Evolutionary conservation across 1,140 invertebrate species (phyloP).

Genomic region (Drosophila kikkawai): DNA sequence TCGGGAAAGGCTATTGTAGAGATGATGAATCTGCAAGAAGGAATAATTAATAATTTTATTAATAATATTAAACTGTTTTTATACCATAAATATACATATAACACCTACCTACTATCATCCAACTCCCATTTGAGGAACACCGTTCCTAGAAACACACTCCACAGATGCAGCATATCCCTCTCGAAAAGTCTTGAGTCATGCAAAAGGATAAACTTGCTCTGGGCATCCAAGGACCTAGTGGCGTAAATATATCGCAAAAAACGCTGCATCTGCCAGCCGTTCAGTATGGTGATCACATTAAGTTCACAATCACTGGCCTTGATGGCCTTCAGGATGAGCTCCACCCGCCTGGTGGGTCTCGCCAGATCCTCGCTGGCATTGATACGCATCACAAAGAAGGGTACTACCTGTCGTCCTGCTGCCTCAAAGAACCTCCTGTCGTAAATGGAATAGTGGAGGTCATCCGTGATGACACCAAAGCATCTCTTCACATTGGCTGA

Average conservation of each 20-base stretch:
- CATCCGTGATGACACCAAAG: constrained; percentile 74
- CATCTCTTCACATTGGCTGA: constrained; percentile 60
- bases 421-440: constrained; percentile 56
- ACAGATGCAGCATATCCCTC: constrained; percentile 89
- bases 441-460: constrained; percentile 60
- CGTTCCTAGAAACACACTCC: constrained; percentile 91
- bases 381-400: constrained; percentile 53
- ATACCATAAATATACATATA: too few species aligned
- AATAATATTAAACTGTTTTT: too few species aligned
- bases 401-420: constrained; percentile 13
- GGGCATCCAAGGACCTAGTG: constrained; percentile 89
- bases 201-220: constrained; percentile 89
- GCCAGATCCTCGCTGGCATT: constrained; percentile 88
- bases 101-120: constrained; percentile 44
- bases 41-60: too few species aligned
- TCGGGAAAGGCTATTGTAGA: constrained; percentile 90
- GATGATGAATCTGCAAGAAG: constrained; percentile 78
- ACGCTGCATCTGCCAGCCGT: constrained; percentile 88
- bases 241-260: constrained; percentile 90
- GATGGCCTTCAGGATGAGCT: constrained; percentile 86
- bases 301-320: constrained; percentile 89
- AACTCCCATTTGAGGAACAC: constrained; percentile 87
- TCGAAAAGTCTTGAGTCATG: constrained; percentile 89
- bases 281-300: constrained; percentile 90
- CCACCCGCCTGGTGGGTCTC: constrained; percentile 86